Base-by-base conservation (phyloP, 2,888 invertebrate species). In the Drosophila hamatofila region DNA sequence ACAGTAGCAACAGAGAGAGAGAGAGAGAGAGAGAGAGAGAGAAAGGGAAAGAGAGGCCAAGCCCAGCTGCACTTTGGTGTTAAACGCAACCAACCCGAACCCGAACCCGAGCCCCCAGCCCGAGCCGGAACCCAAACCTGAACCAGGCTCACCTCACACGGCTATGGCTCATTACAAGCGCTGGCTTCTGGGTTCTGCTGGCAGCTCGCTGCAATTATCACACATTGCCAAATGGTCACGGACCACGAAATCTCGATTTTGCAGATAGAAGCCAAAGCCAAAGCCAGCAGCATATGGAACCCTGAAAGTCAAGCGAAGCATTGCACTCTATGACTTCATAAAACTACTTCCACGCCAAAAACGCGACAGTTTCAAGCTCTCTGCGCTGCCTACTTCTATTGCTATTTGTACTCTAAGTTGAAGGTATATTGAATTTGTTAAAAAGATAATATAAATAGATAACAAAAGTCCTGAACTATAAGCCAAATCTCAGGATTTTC, bases 191-290 rank as follows among this genome's bases (percentile, higher is more conserved):
- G 60, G 46, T 59, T 37, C 48, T 61, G 27, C 49, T 48, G 54
- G 8, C 52, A 54, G 76, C 48, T 76, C 74, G 76, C 74, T 77
- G 85, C 89, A 89, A 89, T 89, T 90, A 89, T 89, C 89, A 88
- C 91, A 87, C 91, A 87, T 90, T 90, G 89, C 89, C 91, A 84
- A 89, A 90, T 90, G 90, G 91, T 89, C 89, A 89, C 89, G 89
- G 90, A 89, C 91, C 91, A 89, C 91, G 91, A 90, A 90, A 89
- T 90, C 91, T 90, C 66, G 80, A 83, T 75, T 84, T 72, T 73
- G 54, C 73, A 87, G 89, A 89, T 89, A 85, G 72, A 64, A 61
- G 51, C 37, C 67, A 54, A 35, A 12, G 55, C 57, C 51, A 54
- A 30, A 18, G 33, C 3, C 14, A 18, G 2, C 27, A 11, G 33